phyloP scores from a whole-genome alignment of 2,888 invertebrate species.

The Nephrotoma appendiculata region DNA sequence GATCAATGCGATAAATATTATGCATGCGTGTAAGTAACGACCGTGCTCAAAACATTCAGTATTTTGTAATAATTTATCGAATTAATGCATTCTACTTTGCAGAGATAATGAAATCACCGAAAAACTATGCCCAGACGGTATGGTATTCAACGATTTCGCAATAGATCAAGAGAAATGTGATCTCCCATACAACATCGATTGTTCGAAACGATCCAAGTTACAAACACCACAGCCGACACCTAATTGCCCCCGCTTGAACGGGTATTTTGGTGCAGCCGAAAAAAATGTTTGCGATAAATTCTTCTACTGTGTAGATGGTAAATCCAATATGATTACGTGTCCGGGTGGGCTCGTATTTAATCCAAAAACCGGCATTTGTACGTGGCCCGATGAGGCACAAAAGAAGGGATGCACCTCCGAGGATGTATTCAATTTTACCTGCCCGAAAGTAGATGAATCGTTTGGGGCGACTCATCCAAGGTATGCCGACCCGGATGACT shows the following conservation, averaged over 20 bases:
- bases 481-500: constrained; percentile 76
- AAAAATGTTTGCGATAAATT: constrained; percentile 66
- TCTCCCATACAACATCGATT: constrained; percentile 74
- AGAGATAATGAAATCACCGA: constrained; percentile 57
- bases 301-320: constrained; percentile 78
- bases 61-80: background rate
- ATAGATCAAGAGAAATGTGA: constrained; percentile 74
- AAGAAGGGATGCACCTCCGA: constrained; percentile 71
- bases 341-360: constrained; percentile 78
- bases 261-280: constrained; percentile 76
- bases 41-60: background rate
- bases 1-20: constrained; percentile 83
- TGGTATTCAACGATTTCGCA: constrained; percentile 80
- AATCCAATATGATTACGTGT: constrained; percentile 80
- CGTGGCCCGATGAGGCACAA: constrained; percentile 86
- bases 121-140: constrained; percentile 74
- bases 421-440: constrained; percentile 72
- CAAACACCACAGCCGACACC: constrained; percentile 56
- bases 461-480: constrained; percentile 67
- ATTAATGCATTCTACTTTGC: constrained; percentile 18
- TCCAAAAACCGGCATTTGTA: constrained; percentile 77
- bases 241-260: constrained; percentile 70
- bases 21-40: constrained; percentile 45
- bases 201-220: constrained; percentile 56
- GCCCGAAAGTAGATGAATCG: constrained; percentile 61